phyloP scores from a whole-genome alignment of 2,113 vertebrate genomes.

The Nycticorax nycticorax region DNA sequence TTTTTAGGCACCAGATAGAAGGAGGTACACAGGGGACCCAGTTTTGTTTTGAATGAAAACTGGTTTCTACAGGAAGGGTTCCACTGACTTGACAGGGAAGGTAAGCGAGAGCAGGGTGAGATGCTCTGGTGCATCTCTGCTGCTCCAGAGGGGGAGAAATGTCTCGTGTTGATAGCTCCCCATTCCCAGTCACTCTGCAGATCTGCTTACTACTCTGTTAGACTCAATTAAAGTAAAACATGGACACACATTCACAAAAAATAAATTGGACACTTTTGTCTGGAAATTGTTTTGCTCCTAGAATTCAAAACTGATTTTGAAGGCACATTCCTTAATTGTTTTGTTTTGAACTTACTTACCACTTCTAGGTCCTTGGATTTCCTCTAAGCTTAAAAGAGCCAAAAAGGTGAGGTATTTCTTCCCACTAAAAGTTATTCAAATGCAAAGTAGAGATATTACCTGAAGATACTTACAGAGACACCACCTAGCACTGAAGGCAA shows the following conservation, averaged over 20 bases:
- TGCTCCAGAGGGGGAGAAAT: neutral
- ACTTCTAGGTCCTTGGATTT: neutral
- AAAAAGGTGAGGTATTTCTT: neutral
- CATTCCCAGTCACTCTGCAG: neutral
- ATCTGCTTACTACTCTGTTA: neutral
- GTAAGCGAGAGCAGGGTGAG: rapidly evolving
- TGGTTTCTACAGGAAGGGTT: neutral
- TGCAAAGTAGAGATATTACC: neutral
- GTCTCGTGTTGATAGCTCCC: rapidly evolving
- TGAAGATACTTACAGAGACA: neutral
- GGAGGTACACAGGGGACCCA: neutral
- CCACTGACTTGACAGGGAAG: neutral
- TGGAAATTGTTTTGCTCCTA: neutral
- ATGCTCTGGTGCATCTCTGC: neutral
- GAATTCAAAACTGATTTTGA: neutral
- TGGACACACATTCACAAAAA: neutral
- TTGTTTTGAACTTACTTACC: neutral
- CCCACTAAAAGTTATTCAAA: neutral
- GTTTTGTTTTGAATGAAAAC: neutral
- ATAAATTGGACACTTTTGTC: neutral
- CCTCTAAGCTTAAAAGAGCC: neutral
- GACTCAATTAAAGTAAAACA: neutral
- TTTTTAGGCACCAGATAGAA: neutral
- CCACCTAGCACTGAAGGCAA: too few species aligned
- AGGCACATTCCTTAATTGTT: neutral